Base-by-base conservation (phyloP, 1,140 invertebrate species). In the Brachionus rotundiformis region DNA sequence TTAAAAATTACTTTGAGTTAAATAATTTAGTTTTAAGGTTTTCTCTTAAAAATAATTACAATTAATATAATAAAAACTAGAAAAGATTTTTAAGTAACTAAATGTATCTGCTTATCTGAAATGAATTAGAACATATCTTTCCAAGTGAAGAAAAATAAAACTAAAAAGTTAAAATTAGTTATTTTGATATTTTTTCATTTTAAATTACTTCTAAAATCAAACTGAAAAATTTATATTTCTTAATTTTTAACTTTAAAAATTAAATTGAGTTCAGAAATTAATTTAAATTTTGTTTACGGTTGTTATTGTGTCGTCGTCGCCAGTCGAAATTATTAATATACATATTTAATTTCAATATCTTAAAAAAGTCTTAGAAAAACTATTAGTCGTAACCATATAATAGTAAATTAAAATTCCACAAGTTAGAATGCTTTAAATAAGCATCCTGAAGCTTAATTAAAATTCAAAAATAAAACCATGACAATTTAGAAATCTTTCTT, bases 341-440 rank as follows among this genome's bases (percentile, higher is more conserved):
- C n/a, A 54, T 19, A 54, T 54, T 54, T 19, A 54, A 54, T 54
- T 54, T 54, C n/a, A 19, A 54, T 54, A 54, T 54, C 47, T 54
- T 54, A 54, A 54, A n/a, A 54, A 54, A 19, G 47, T 19, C 39
- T 54, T 54, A 54, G 47, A 54, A 54, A 54, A 54, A 54, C 7
- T 54, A 54, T 54, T 19, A 19, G 23, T 54, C 23, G 47, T 54
- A 54, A 54, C 47, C 47, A 54, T 54, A 54, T 54, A 54, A 54
- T 54, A 54, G n/a, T 16, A 54, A 54, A 54, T 23, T 54, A 54
- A 54, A 54, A 54, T 54, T 54, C 47, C 47, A 54, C n/a, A 16
- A 54, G 47, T 54, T 54, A 11, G n/a, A 54, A 23, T 54, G n/a
- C n/a, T n/a, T n/a, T n/a, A n/a, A n/a, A 7, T 19, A 19, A 54